Evolutionary conservation across 2,888 invertebrate species (phyloP), one percentile per base, ranked within the genome.

Genomic region (Lochmaea crataegi): DNA sequence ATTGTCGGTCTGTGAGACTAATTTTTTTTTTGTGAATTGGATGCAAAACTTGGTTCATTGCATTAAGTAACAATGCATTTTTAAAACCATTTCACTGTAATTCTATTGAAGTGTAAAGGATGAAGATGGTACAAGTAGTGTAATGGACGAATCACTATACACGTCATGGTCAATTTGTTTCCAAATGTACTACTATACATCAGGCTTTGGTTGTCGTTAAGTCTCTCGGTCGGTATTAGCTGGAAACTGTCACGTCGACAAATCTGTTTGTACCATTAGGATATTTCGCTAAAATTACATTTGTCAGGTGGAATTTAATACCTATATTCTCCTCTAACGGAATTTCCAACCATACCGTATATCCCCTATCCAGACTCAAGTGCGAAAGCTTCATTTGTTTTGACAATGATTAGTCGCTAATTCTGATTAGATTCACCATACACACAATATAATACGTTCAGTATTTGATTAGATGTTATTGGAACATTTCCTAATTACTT

Each of bases 251-350:
- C 84, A 84, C 82, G 77, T 81, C 83, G 82, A 85, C 86, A 85
- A 85, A 85, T 85, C 85, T 85, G 85, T 85, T 85, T 83, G 83
- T 80, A 80, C 85, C 84, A 85, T 85, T 86, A 83, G 85, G 83
- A 84, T 84, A 84, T 85, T 84, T 85, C 84, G 82, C 79, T 82
- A 81, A 85, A 85, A 86, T 85, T 85, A 83, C 84, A 83, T 85
- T 85, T 84, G 84, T 84, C 84, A 84, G 83, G 83, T 83, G 84
- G 83, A 85, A 84, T 85, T 85, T 84, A 83, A 83, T 83, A 84
- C 80, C 75, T 73, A 75, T 75, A 75, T 71, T 66, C 68, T 72
- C 67, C 67, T 71, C 68, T 76, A 76, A 70, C 74, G 65, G 74
- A 70, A 42, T 63, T 60, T 68, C 65, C 51, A 73, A 45, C 53